Evolutionary conservation across 2,888 invertebrate species (phyloP).

Genomic region (Aquatica leii): DNA sequence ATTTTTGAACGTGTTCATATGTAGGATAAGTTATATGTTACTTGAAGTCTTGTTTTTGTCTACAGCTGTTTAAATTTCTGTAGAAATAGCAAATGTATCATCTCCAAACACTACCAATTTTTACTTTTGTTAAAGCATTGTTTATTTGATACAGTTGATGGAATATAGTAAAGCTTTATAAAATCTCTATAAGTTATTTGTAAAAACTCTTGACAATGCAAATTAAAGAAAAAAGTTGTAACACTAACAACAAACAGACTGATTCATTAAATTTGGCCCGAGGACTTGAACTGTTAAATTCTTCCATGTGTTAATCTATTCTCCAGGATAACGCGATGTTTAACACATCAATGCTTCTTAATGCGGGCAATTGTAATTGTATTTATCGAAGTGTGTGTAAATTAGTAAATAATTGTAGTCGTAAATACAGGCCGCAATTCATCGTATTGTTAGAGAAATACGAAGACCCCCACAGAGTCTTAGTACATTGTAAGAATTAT

Average conservation of each 20-base stretch:
- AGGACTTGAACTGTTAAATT: conserved; percentile 33
- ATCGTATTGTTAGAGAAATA: conserved; percentile 51
- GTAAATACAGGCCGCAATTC: conserved; percentile 54
- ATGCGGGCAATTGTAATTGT: conserved; percentile 58
- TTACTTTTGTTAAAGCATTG: no score
- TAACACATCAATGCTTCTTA: conserved; percentile 50
- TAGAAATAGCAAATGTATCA: no score
- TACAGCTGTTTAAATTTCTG: no score
- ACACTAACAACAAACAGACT: conserved; percentile 27
- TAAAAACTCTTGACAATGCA: no score
- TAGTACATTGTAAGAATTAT: conserved; percentile 53
- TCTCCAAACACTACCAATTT: no score
- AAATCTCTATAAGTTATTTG: no score
- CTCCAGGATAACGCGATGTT: conserved; percentile 41
- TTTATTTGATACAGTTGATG: no score
- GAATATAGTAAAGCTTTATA: no score
- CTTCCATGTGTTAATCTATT: conserved; percentile 43
- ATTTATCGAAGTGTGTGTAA: conserved; percentile 60
- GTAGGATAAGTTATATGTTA: no score
- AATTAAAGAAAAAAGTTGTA: no score
- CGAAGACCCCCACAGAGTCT: conserved; percentile 54
- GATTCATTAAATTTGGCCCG: conserved; percentile 35
- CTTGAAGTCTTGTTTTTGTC: no score
- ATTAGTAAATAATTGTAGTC: conserved; percentile 60
- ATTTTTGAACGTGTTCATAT: no score